Conservation (phyloP, 1,140 invertebrate species). For the Camponotus floridanus region DNA sequence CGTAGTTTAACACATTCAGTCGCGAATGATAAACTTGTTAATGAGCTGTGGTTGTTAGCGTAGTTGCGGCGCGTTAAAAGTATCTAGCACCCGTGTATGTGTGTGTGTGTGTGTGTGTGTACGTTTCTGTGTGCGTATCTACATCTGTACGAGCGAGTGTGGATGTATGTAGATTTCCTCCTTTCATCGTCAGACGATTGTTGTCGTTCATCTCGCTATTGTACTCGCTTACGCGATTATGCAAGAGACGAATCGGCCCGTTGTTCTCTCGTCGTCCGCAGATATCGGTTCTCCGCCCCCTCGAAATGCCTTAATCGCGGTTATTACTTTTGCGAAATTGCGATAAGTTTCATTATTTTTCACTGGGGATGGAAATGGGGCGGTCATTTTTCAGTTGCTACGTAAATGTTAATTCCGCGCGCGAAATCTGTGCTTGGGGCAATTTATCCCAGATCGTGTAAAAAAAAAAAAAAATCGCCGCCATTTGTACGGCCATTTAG, state of each 20-base stretch:
- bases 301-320: background rate
- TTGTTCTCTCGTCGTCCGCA: background rate
- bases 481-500: background rate
- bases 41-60: conserved; percentile 51
- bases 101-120: too few species aligned
- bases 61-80: conserved; percentile 37
- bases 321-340: background rate
- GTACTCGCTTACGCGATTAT: conserved; percentile 23
- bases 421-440: background rate
- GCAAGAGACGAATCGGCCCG: conserved; percentile 9
- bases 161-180: background rate
- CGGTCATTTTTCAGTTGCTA: background rate
- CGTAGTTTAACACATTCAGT: conserved; percentile 43
- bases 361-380: background rate
- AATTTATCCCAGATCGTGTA: background rate
- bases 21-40: conserved; percentile 56
- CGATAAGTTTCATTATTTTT: background rate
- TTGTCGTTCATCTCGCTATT: background rate
- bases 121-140: too few species aligned
- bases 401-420: background rate
- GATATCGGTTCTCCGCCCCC: background rate
- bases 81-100: background rate
- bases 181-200: conserved; percentile 29
- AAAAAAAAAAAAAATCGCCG: too few species aligned
- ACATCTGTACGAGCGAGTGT: too few species aligned